A percentile compares a stretch with the other conserved stretches of the same genome.
phyloP scores from a whole-genome alignment of 2,797 vertebrate genomes.

The Phrynocephalus forsythii region DNA sequence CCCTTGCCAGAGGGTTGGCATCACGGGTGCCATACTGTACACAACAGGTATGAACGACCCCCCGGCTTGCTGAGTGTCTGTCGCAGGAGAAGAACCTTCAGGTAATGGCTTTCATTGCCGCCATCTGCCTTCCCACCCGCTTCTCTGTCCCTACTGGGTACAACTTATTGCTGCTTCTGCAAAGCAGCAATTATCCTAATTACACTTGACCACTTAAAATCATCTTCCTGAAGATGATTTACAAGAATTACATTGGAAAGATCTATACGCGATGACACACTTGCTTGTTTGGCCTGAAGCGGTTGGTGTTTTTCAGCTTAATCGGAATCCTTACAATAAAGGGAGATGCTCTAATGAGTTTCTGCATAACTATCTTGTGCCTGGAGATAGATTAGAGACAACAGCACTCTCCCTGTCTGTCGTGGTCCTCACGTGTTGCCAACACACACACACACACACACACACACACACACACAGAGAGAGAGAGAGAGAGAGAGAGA shows the following conservation, averaged over 20 bases:
- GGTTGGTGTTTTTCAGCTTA: conserved; percentile 72
- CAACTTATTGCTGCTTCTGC: conserved; percentile 72
- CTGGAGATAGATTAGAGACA: conserved; percentile 59
- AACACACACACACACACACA: not conserved
- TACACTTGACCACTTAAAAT: conserved; percentile 72
- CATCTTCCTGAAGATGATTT: conserved; percentile 72
- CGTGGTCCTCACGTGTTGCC: too few relatives aligned
- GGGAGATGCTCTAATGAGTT: conserved; percentile 67
- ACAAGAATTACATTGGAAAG: conserved; percentile 73
- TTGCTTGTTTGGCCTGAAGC: conserved; percentile 72
- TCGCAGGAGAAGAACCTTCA: conserved; percentile 27
- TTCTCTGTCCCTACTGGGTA: conserved; percentile 68
- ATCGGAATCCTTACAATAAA: conserved; percentile 69
- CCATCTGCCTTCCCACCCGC: conserved; percentile 36
- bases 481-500: too few relatives aligned
- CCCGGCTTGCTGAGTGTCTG: conserved; percentile 31
- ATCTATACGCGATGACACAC: conserved; percentile 70
- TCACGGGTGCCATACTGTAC: too few relatives aligned
- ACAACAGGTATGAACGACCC: conserved; percentile 41
- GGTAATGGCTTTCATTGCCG: not conserved
- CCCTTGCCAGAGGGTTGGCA: too few relatives aligned
- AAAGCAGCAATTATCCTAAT: conserved; percentile 78
- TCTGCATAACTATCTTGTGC: conserved; percentile 50
- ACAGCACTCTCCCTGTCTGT: conserved; percentile 25
- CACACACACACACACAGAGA: not conserved